Base-by-base conservation (phyloP, 1,140 invertebrate species). In the Drosophila ananassae region DNA sequence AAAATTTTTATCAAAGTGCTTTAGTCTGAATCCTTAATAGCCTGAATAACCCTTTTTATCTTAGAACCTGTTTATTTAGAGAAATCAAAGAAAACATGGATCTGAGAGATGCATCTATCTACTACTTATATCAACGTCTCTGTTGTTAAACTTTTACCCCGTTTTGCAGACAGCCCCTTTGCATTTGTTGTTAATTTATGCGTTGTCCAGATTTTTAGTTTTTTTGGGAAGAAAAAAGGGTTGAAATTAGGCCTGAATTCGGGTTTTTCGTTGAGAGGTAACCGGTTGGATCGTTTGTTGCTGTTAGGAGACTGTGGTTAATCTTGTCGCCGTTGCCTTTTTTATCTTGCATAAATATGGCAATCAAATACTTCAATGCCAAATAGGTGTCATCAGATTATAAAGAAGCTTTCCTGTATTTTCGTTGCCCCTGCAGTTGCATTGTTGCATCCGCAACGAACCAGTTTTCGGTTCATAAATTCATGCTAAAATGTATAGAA, bases 251-350 rank as follows among this genome's bases (percentile, higher is more conserved):
- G 66, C 59, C 61, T 44, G 69, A 61, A 85, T 87, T 89, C 78
- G 78, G 63, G 83, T 76, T 75, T 81, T 57, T 51, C 64, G 62
- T 71, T 60, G 62, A 56, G 21, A 7, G 22, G 3, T 21, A 56
- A 67, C 63, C 61, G 75, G 84, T 85, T 62, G 60, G 32, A 30
- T 47, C 61, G 61, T 87, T 87, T 68, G 63, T 47, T 54, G 58
- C 75, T 87, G 79, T 87, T 87, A 73, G 83, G 72, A 73, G 75
- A 83, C 81, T 87, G 83, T 89, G 83, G 83, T 87, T 87, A 87
- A 87, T 87, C 83, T 87, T 87, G 83, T 83, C 83, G 83, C 83
- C 75, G 83, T 83, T 89, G 83, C 83, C 82, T 89, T 83, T 69
- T 83, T 87, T 87, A 89, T 89, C 83, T 83, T 57, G 60, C 79